Conservation (phyloP, 2,113 vertebrate genomes). For the Antennarius striatus region DNA sequence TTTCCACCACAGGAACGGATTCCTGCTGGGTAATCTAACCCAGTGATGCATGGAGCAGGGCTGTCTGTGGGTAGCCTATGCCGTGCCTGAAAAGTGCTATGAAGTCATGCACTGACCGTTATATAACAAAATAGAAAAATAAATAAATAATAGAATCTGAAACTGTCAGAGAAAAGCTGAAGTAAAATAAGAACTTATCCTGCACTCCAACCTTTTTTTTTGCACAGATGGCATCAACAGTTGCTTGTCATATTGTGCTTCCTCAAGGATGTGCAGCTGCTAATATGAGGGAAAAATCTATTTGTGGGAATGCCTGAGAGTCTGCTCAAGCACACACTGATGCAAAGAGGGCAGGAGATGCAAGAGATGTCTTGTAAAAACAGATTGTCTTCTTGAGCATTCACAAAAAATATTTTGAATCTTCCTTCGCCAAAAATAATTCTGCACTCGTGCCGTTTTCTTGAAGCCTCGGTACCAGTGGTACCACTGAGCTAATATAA, state of each 20-base stretch:
- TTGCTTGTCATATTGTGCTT: slow-evolving; percentile 58
- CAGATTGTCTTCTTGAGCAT: slow-evolving; percentile 1
- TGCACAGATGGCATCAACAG: slow-evolving; percentile 69
- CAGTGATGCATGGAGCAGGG: slow-evolving; percentile 68
- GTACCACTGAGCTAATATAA: background rate
- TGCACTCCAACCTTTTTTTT: slow-evolving; percentile 13
- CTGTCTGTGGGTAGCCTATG: slow-evolving; percentile 40
- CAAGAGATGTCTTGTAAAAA: too few species aligned
- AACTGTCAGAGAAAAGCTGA: slow-evolving; percentile 32
- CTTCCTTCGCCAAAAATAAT: background rate
- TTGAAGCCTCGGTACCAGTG: background rate
- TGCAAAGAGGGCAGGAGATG: slow-evolving; percentile 17
- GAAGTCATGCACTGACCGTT: slow-evolving; percentile 52
- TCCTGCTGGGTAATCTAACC: slow-evolving; percentile 74
- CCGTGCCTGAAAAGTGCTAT: slow-evolving; percentile 61
- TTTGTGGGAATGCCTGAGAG: slow-evolving; percentile 23
- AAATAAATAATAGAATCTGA: background rate
- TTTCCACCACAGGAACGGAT: slow-evolving; percentile 52
- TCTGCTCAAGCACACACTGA: slow-evolving; percentile 19
- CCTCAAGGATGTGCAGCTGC: slow-evolving; percentile 64
- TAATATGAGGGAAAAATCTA: slow-evolving; percentile 21
- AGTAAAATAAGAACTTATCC: slow-evolving; percentile 47
- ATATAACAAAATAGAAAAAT: slow-evolving; percentile 44
- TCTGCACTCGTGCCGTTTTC: background rate
- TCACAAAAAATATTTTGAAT: background rate